Base-by-base conservation (phyloP, 1,140 invertebrate species). In the Drosophila sulfurigaster region DNA sequence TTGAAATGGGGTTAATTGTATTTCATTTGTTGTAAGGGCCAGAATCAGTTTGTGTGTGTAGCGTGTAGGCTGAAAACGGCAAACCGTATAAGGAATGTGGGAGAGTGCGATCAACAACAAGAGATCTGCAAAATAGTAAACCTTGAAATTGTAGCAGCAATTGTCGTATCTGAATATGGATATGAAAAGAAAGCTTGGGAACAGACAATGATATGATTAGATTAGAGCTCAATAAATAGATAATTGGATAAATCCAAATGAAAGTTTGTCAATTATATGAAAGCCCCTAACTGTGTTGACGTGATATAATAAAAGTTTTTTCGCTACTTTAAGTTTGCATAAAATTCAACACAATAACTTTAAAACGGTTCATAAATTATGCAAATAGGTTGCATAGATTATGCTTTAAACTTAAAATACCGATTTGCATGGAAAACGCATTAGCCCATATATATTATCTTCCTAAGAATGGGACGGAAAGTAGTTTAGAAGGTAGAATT, bases 1-100 rank as follows among this genome's bases (percentile, higher is more conserved):
- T 79, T 69, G 35, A 38, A 82, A 86, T 87, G 87, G 76, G 79
- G 83, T 88, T 88, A 88, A 86, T 86, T 87, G 82, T 45, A 54
- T 77, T 51, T 74, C 63, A 35, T 43, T 69, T 68, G 65, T 56
- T 45, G 54, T 72, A 81, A 69, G 66, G 54, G 68, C 74, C 58
- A 38, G 46, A 68, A 20, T 28, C 30, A 3, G 35, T 38, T 25
- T 6, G 30, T 32, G 32, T 30, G 28, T 6, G n/a, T 65, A 49
- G 43, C 68, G 71, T 51, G 79, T 82, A 75, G 75, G 79, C 54
- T 1, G 51, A 16, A 65, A 52, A 25, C 30, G 38, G 7, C 10
- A 52, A 43, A 5, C 6, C 11, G 20, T 67, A 56, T 59, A 45
- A 32, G 66, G 43, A 43, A 25, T 20, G 46, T 46, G 25, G 56